A percentile compares a stretch with the other conserved stretches of the same genome.
Evolutionary conservation across 2,113 vertebrate genomes (phyloP).

Genomic region (Zosterops hypoxanthus): DNA sequence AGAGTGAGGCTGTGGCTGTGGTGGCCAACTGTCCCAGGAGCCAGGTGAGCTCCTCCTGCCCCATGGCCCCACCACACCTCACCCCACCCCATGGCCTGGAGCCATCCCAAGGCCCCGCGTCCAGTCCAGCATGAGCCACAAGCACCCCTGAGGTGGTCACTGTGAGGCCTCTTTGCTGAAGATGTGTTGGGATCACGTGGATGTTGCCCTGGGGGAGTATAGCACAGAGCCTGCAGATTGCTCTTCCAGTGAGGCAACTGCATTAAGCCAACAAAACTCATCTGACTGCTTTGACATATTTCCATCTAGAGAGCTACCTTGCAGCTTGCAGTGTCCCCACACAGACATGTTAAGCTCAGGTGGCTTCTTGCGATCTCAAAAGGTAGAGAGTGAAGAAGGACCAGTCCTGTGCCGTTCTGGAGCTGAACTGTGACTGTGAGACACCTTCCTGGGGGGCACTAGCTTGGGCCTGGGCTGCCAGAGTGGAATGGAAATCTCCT

Average conservation of each 20-base stretch:
- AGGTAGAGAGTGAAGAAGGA: background rate
- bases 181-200: background rate
- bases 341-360: fast-evolving
- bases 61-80: background rate
- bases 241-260: slow-evolving; percentile 34
- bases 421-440: background rate
- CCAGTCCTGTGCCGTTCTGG: background rate
- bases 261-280: slow-evolving; percentile 12
- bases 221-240: background rate
- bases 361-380: background rate
- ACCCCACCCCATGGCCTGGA: background rate
- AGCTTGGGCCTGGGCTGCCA: background rate
- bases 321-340: background rate
- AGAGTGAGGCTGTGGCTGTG: background rate
- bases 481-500: background rate
- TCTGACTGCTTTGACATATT: background rate
- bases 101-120: fast-evolving
- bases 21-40: background rate
- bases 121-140: fast-evolving
- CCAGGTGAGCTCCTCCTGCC: background rate
- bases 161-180: background rate
- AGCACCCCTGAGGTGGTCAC: background rate
- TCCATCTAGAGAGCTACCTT: background rate
- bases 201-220: background rate
- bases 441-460: background rate